Base-by-base conservation (phyloP, 2,797 vertebrate genomes). In the Bryconaethiops microstoma region DNA sequence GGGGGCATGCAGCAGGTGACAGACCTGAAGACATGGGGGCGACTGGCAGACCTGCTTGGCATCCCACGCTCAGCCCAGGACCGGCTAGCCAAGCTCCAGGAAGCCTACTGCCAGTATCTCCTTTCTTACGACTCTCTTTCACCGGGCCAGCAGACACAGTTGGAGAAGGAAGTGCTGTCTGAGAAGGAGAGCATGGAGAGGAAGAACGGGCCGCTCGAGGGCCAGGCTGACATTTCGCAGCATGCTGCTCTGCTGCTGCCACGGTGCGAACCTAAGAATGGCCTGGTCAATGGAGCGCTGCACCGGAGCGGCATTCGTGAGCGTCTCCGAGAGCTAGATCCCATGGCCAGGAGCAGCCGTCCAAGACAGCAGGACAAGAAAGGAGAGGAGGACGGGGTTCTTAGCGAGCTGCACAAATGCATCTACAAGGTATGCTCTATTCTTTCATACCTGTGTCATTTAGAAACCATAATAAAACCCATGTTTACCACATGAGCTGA, bases 1-100 rank as follows among this genome's bases (percentile, higher is more conserved):
- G 98, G 98, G 9, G 98, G 98, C 90, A 99, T 99, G 97, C 98
- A 99, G 95, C 98, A 99, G 95, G 98, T 99, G 93, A 99, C 97
- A 93, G 98, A 99, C 95, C 95, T 97, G 92, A 99, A 99, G 94
- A 99, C 97, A 87, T 99, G 98, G 98, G 98, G 96, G 93, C 97
- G 97, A 90, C 95, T 99, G 87, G 98, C 98, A 42, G 98, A 99
- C 91, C 93, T 98, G 84, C 93, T 99, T 91, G 96, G 97, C 85
- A 98, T 99, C 91, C 98, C 98, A 40, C 97, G 96, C 92, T 97
- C 97, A 5, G 98, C 98, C 88, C 98, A 99, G 95, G 98, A 99
- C 93, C 95, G 98, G 72, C 94, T 99, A 91, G 98, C 97, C 90
- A 99, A 99, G 93, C 94, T 99, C 80, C 98, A 99, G 93, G 97